phyloP scores from a whole-genome alignment of 2,113 vertebrate genomes.

The Cynopterus brachyotis region DNA sequence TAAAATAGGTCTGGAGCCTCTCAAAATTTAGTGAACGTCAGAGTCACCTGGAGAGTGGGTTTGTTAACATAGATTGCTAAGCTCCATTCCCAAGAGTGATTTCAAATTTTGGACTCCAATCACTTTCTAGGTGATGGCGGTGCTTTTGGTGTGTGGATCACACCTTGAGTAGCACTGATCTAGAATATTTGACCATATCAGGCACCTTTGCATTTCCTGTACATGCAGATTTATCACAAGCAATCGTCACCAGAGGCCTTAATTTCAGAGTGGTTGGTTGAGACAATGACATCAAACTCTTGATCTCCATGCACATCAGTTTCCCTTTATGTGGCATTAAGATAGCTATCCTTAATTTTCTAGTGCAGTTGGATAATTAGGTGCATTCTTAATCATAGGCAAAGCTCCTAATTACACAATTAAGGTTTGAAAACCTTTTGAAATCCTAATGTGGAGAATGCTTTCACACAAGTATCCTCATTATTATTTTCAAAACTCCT shows the following conservation, averaged over 20 bases:
- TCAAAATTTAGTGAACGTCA: background rate
- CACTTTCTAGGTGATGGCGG: background rate
- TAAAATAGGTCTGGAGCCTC: background rate
- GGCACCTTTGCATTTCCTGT: background rate
- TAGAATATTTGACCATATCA: background rate
- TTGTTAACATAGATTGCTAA: background rate
- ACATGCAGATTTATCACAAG: background rate
- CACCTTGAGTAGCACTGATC: background rate
- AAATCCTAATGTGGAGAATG: constrained; percentile 45
- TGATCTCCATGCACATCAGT: background rate
- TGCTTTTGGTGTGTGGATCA: background rate
- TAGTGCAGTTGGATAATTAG: constrained; percentile 60
- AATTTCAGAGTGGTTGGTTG: constrained; percentile 25
- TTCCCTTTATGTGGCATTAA: constrained; percentile 62
- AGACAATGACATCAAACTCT: background rate
- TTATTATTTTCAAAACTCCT: constrained; percentile 64
- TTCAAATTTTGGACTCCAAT: background rate
- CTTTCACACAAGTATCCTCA: constrained; percentile 3
- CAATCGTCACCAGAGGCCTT: background rate
- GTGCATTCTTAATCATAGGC: constrained; percentile 55
- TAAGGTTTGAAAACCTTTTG: constrained; percentile 69
- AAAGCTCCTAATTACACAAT: constrained; percentile 70
- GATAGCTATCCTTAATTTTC: constrained; percentile 65
- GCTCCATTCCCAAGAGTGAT: background rate
- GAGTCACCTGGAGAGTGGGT: background rate